These are phyloP conservation scores for Chorisops tibialis DNA, from an alignment of 2,888 invertebrate genomes.

Conservation along the genomic window DNA sequence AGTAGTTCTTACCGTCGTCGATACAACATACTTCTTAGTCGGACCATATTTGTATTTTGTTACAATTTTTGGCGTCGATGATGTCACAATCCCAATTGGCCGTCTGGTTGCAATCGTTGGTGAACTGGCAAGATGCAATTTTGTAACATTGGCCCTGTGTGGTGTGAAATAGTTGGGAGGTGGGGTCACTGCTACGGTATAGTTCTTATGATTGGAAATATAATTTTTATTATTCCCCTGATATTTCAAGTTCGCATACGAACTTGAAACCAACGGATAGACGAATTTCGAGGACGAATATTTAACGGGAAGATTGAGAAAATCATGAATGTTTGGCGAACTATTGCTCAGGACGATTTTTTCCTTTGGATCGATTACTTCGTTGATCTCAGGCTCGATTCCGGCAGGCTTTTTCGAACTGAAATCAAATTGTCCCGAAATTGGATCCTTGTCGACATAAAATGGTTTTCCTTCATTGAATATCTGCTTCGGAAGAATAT, in stretches of 20 bases:
- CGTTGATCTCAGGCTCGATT: constrained; percentile 47
- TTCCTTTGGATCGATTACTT: constrained; percentile 53
- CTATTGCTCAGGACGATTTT: constrained; percentile 58
- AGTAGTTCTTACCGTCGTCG: not conserved
- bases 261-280: constrained; percentile 66
- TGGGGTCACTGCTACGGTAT: constrained; percentile 40
- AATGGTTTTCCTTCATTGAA: constrained; percentile 70
- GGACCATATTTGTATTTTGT: constrained; percentile 24
- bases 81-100: constrained; percentile 5
- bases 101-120: constrained; percentile 5
- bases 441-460: constrained; percentile 65
- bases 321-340: constrained; percentile 65
- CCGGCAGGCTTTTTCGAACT: constrained; percentile 55
- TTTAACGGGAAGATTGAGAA: constrained; percentile 64
- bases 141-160: constrained; percentile 41
- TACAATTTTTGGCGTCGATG: not conserved
- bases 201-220: constrained; percentile 53
- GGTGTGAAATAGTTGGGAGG: constrained; percentile 43
- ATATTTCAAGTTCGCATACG: constrained; percentile 69
- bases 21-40: constrained; percentile 18
- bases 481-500: constrained; percentile 56
- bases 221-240: constrained; percentile 61
- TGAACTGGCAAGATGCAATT: constrained; percentile 11
- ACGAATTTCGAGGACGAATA: constrained; percentile 67
- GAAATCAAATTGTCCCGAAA: constrained; percentile 65